phyloP scores from a whole-genome alignment of 2,797 vertebrate species.

The Amniataba percoides region DNA sequence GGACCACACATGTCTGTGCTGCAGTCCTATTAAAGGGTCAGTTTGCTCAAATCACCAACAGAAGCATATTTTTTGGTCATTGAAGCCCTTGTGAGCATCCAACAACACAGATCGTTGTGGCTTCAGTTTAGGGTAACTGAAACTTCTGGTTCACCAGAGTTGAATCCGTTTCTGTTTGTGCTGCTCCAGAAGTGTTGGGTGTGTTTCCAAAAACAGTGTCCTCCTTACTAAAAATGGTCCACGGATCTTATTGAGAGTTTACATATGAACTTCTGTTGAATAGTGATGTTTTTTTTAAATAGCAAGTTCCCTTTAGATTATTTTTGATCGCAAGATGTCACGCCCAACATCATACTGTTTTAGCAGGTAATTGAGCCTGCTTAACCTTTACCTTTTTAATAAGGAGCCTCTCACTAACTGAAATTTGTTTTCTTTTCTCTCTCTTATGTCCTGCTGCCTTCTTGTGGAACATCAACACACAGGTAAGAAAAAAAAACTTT shows the following conservation, averaged over 20 bases:
- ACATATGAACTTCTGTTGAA: neutral
- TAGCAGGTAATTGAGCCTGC: neutral
- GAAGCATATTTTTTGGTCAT: neutral
- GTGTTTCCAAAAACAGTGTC: neutral
- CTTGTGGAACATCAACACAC: conserved; percentile 28
- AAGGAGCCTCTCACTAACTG: conserved; percentile 36
- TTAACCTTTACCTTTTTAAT: neutral
- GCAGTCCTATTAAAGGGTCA: neutral
- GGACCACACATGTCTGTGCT: neutral
- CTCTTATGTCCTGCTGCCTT: conserved; percentile 54
- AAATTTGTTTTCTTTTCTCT: conserved; percentile 1
- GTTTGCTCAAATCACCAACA: neutral
- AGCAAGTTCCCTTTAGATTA: too few relatives aligned
- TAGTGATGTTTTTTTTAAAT: neutral
- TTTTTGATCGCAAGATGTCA: too few relatives aligned
- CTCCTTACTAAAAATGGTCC: neutral
- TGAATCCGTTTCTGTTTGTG: neutral
- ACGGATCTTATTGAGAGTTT: neutral
- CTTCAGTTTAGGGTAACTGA: neutral
- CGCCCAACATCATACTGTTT: neutral
- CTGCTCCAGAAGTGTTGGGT: neutral
- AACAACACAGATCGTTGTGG: neutral
- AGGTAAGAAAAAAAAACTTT: conserved; percentile 76
- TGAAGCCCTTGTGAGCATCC: neutral
- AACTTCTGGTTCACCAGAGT: neutral